Evolutionary conservation across 2,113 vertebrate genomes (phyloP), one percentile per base, ranked within the genome.

Genomic region (Stigmatopora nigra): DNA sequence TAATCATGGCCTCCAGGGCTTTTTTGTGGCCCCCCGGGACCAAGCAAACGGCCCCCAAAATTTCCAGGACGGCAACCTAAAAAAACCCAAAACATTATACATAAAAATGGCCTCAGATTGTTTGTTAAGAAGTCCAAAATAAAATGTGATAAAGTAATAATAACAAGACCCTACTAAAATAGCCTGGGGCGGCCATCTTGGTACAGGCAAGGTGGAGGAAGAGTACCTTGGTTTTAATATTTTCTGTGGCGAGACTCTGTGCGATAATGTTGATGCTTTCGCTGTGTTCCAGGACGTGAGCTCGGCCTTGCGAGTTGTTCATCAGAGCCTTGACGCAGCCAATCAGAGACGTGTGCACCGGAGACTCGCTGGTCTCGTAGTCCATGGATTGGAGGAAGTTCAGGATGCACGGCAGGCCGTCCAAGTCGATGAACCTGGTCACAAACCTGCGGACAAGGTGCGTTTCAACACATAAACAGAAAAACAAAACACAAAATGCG

Each of bases 301-400:
- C 92, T 41, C 95, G 82, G 3, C 95, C 95, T 67, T 96, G 94
- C 17, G 95, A 95, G 80, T 95, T 98, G 90, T 98, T 98, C 95
- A 98, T 97, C 82, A 98, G 88, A 1, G 95, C 94, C 83, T 97
- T 98, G 83, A 98, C 94, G 87, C 95, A 97, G 80, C 95, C 95
- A 17, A 98, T 97, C 88, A 98, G 80, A 7, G 95, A 95, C 55
- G 95, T 96, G 88, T 97, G 95, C 78, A 97, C 90, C 61, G 91
- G 92, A 83, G 94, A 95, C 83, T 97, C 94, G 0, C 89, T 91
- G 1, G 92, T 97, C 77, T 93, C 90, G 0, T 93, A 93, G 87
- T 97, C 95, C 95, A 98, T 98, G 64, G 92, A 93, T 81, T 89
- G 93, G 76, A 97, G 91, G 82, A 96, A 97, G 78, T 95, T 94